Conservation (phyloP, 1,140 invertebrate species). For the Neodiprion lecontei region DNA sequence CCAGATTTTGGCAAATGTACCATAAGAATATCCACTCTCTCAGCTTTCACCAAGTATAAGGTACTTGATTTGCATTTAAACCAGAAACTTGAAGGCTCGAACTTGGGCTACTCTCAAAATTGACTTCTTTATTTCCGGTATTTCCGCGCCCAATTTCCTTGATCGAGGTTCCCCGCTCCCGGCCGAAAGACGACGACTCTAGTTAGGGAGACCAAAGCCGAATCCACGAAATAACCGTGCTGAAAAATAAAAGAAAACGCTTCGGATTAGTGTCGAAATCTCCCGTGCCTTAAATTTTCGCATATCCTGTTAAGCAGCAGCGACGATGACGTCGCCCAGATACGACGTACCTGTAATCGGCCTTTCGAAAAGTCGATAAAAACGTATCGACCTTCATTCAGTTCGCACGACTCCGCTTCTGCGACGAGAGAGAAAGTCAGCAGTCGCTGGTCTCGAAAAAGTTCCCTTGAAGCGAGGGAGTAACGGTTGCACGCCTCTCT, state of each 20-base stretch:
- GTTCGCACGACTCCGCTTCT: too few relatives aligned
- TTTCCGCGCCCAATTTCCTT: not conserved
- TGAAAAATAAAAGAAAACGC: not conserved
- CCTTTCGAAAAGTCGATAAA: too few relatives aligned
- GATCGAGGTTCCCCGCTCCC: not conserved
- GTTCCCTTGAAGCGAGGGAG: not conserved
- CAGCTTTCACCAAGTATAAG: not conserved
- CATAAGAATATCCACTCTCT: not conserved
- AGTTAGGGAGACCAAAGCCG: not conserved
- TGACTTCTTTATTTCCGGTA: not conserved
- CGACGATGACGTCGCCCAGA: too few relatives aligned
- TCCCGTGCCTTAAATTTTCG: not conserved
- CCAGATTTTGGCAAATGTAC: not conserved
- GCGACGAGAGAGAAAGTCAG: not conserved
- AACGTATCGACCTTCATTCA: too few relatives aligned
- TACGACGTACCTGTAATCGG: too few relatives aligned
- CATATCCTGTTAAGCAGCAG: not conserved
- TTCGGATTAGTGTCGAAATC: not conserved
- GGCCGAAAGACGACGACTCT: not conserved
- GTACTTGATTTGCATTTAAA: constrained; percentile 3
- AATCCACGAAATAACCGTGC: not conserved
- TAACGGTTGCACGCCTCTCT: not conserved
- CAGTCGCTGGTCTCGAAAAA: not conserved
- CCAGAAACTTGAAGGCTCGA: not conserved
- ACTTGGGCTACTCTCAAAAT: constrained; percentile 2